Evolutionary conservation across 2,888 invertebrate species (phyloP), one percentile per base, ranked within the genome.

Genomic region (Chrysodeixis includens): DNA sequence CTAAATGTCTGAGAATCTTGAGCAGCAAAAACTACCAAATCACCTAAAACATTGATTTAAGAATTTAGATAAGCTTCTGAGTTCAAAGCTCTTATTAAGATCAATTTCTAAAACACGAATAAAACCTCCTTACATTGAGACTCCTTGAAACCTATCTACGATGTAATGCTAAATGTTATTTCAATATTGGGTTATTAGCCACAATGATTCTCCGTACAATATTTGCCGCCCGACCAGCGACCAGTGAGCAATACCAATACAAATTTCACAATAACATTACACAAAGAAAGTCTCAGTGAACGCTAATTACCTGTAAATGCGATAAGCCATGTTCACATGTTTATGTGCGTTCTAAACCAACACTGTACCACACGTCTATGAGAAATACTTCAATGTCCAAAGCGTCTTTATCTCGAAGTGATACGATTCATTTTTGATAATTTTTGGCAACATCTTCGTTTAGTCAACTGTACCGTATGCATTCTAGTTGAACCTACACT

Each of bases 271-370:
- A 69, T 26, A 40, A 57, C 26, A 40, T 40, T 18, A 26, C 54
- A 46, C 60, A 53, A 10, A 30, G 62, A 58, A 59, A 46, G 12
- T 65, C 35, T 65, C 16, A 56, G 56, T 69, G 62, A 65, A 74
- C 51, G 40, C 59, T 69, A 73, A 69, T 69, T 65, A 54, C 14
- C 35, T 51, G 53, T 30, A 32, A 62, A 35, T 26, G 16, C 51
- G 62, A 73, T 74, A 69, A 69, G 52, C 10, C 64, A n/a, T 54
- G 52, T 52, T 51, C 49, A 35, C 57, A 56, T 62, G 18, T 59
- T 62, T 62, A 61, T 53, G 26, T 16, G 26, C 16, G 35, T 1
- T 52, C 12, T 53, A 64, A 74, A 54, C 51, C 53, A 59, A 57
- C 20, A 7, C 12, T 51, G 14, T 40, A 18, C 46, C n/a, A 6